Conservation (phyloP, 2,888 invertebrate species). For the Machimus atricapillus region DNA sequence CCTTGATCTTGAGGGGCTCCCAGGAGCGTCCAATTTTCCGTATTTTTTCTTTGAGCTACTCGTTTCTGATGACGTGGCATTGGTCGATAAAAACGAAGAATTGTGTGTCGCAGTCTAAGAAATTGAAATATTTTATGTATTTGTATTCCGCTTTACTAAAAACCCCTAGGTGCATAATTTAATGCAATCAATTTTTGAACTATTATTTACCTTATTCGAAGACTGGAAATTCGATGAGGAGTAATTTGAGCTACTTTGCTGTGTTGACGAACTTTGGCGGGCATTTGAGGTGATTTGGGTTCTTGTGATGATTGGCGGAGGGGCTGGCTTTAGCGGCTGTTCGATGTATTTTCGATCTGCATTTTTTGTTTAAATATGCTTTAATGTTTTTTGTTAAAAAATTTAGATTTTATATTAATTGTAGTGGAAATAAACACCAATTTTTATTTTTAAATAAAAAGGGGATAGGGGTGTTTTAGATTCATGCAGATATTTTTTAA, state of each 20-base stretch:
- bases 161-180: background rate
- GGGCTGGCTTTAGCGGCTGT: slow-evolving; percentile 79
- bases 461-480: background rate
- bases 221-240: slow-evolving; percentile 45
- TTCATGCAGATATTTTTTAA: background rate
- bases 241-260: slow-evolving; percentile 47
- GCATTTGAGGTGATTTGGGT: slow-evolving; percentile 63
- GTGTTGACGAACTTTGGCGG: slow-evolving; percentile 43
- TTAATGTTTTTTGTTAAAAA: too few relatives aligned
- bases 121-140: background rate
- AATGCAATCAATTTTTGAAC: background rate
- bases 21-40: slow-evolving; percentile 72
- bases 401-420: background rate
- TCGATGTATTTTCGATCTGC: slow-evolving; percentile 83
- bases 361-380: background rate
- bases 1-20: slow-evolving; percentile 84
- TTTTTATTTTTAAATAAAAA: background rate
- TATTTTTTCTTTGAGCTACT: slow-evolving; percentile 69
- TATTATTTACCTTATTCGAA: slow-evolving; percentile 51
- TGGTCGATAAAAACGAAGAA: slow-evolving; percentile 54
- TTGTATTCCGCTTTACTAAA: background rate
- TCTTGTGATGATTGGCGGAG: slow-evolving; percentile 72
- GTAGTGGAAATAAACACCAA: background rate
- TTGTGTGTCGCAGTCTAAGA: slow-evolving; percentile 51
- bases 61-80: slow-evolving; percentile 49